Evolutionary conservation across 2,113 vertebrate species (phyloP), one percentile per base, ranked within the genome.

Genomic region (Brachypteracias leptosomus): DNA sequence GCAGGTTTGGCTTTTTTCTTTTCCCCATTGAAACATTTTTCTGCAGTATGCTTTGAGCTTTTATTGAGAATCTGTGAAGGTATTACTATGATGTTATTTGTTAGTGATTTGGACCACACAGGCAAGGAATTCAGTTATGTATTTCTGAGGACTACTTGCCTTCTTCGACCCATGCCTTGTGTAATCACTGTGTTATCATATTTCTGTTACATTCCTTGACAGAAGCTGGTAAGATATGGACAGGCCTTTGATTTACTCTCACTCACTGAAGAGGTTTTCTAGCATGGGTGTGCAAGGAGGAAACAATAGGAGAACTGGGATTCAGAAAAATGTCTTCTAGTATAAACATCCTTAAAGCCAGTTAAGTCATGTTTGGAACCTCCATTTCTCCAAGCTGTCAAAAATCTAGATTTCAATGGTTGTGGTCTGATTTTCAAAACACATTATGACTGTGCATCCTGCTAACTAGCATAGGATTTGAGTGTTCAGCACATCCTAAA

Each of bases 101-200:
- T 21, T 5, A 35, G 28, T 61, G 33, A 22, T 72, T 58, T 89
- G 55, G 36, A 46, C 13, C 22, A 12, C 0, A 0, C 7, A 40
- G 36, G 46, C 18, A 24, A 73, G 88, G 59, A 66, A 35, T 89
- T 31, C 52, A 42, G 40, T 13, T 51, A 11, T 0, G 1, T 28
- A 2, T 28, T 91, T 59, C 26, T 44, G 35, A 46, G 77, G n/a
- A 26, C n/a, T n/a, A 0, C 8, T 20, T 68, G 18, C 8, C 5
- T 3, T 3, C 20, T 77, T 74, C 55, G 25, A 12, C 12, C 31
- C 2, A 2, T 9, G 16, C 24, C 31, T 84, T 17, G 26, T 18
- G 44, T 44, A 42, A 4, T 31, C 36, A 58, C 54, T 44, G 9
- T 28, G 6, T 18, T 16, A n/a, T 17, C 1, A 5, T 16, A 17